These are phyloP conservation scores for Amblyopsis hoosieri DNA, from an alignment of 2,797 vertebrate species.

Conservation along the genomic window DNA sequence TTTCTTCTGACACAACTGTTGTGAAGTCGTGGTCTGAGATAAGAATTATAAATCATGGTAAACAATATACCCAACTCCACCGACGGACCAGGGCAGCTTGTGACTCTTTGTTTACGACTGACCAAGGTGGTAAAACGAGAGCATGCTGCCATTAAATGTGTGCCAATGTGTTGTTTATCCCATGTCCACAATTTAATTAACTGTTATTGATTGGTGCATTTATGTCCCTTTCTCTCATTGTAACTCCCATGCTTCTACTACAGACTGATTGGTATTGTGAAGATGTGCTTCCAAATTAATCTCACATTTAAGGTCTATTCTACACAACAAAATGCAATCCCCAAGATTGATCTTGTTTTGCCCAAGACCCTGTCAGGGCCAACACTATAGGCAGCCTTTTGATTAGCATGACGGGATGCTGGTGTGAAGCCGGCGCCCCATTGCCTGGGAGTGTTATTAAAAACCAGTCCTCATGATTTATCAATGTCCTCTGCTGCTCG, in stretches of 20 bases:
- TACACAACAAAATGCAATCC: constrained; percentile 32
- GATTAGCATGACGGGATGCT: constrained; percentile 51
- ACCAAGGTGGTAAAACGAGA: constrained; percentile 35
- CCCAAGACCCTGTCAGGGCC: constrained; percentile 24
- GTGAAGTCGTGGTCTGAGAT: constrained; percentile 26
- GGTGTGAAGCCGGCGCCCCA: constrained; percentile 32
- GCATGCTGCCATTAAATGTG: constrained; percentile 52
- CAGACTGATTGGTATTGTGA: constrained; percentile 46
- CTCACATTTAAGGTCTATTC: constrained; percentile 59
- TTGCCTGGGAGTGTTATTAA: constrained; percentile 62
- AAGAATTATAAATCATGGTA: constrained; percentile 38
- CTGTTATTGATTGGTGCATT: constrained; percentile 71
- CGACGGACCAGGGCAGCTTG: constrained; percentile 27
- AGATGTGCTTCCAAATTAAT: constrained; percentile 57
- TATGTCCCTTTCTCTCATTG: constrained; percentile 55
- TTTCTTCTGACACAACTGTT: constrained; percentile 31
- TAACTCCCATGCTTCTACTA: constrained; percentile 52
- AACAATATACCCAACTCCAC: constrained; percentile 23
- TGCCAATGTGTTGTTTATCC: constrained; percentile 63
- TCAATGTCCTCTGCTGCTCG: constrained; percentile 40
- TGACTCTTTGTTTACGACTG: constrained; percentile 54
- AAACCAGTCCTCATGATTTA: constrained; percentile 52
- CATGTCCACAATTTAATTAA: constrained; percentile 68
- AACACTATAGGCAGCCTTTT: constrained; percentile 52
- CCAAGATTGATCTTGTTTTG: constrained; percentile 65